Base-by-base conservation (phyloP, 35 echinoderm and acorn worm species). In the Holothuria glaberrima region DNA sequence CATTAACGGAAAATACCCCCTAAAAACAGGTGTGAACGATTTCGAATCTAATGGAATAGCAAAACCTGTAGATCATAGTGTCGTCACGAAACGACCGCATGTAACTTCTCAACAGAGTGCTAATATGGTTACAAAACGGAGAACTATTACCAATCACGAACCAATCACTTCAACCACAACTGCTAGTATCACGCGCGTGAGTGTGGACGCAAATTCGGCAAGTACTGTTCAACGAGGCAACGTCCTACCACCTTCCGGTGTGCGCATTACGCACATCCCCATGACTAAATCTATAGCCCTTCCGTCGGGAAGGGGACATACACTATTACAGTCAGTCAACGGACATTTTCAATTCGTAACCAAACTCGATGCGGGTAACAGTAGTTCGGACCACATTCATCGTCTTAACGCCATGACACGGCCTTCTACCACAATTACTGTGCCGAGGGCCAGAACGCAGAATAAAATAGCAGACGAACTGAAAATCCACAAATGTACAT, bases 401-500 rank as follows among this genome's bases (percentile, higher is more conserved):
- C 45, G 54, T 2, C 9, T 76, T 14, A 73, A 50, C 9, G 33
- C 38, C 18, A 44, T 59, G 25, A 22, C 79, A 33, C 83, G 50
- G 36, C 67, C 87, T 71, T 28, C 21, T 29, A 58, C 52, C 21
- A 67, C 72, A 35, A 79, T 59, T 10, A 46, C 48, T 33, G 73
- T 50, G 25, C 63, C 64, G 13, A 64, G 75, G 57, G 26, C 24
- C 48, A 86, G 66, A 84, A 68, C 56, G 16, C 82, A 82, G 17
- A 64, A 92, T 59, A 94, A 92, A 80, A 90, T 92, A 19, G 93
- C 96, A 12, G 96, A 98, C 36, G 96, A 98, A 90, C 95, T 97
- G 3, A 98, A 98, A 74, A 95, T 98, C 70, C 96, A 98, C 64
- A 98, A 98, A 80, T 98, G 96, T 66, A 92, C 93, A 17, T 98